Base-by-base conservation (phyloP, 1,140 invertebrate genomes). In the Leguminivora glycinivorella region DNA sequence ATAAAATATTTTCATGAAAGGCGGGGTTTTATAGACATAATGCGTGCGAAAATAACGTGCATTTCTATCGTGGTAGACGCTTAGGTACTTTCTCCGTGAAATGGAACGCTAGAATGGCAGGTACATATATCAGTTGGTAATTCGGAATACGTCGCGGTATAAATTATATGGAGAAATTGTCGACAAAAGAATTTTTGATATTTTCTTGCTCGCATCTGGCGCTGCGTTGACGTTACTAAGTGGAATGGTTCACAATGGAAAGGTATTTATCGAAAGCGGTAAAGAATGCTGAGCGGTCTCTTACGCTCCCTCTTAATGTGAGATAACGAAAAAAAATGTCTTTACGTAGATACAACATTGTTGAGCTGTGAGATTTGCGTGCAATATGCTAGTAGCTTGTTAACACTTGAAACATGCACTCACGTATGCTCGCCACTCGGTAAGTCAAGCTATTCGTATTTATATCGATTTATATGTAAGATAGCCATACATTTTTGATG, bases 1-100 rank as follows among this genome's bases (percentile, higher is more conserved):
- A 63, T 63, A 63, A 63, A 63, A 63, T n/a, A 63, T 63, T 63
- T 63, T 63, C 58, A 31, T 29, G 58, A 63, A 63, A 63, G 58
- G 58, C 58, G 58, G 26, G 58, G 58, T 63, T 63, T 63, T 63
- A 63, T 63, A 63, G 26, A 19, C 58, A 63, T 63, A 63, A 63
- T 63, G 58, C 58, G 58, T 63, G 29, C 58, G 58, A 63, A 63
- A 63, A 63, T 63, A 63, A 63, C 58, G 58, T 63, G 58, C 58
- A 63, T 63, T 63, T 63, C 58, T n/a, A 14, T 63, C 58, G 29
- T 63, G 25, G 29, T 63, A 63, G 58, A 63, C 58, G 58, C 58
- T 26, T 63, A 63, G 58, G 58, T 63, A 63, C 58, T 63, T 63
- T 63, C 58, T 31, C 58, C 58, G 58, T 29, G 58, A 63, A 63